Evolutionary conservation across 2,113 vertebrate species (phyloP).

Genomic region (Psittacus erithacus): DNA sequence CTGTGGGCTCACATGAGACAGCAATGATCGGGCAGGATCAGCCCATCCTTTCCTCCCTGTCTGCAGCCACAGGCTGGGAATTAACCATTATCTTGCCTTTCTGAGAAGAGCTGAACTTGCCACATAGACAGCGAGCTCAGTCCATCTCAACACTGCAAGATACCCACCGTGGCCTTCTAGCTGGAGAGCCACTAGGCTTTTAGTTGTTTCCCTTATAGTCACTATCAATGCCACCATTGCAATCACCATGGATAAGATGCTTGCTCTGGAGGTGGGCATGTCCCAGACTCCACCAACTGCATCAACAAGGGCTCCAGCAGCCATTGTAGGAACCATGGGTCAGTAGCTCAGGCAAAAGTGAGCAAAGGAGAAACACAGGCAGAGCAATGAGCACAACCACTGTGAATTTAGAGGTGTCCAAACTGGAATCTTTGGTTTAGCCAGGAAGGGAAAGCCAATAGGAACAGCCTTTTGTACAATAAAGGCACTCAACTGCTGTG

Average conservation of each 20-base stretch:
- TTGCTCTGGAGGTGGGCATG: neutral
- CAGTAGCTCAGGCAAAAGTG: neutral
- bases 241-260: accelerated
- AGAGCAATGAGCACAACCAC: neutral
- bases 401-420: neutral
- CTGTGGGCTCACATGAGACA: neutral
- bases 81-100: neutral
- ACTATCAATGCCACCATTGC: neutral
- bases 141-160: neutral
- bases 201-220: neutral
- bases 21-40: neutral
- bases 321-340: accelerated
- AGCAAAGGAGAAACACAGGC: neutral
- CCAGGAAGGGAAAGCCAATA: neutral
- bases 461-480: neutral
- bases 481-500: neutral
- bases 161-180: accelerated
- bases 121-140: neutral
- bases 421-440: neutral
- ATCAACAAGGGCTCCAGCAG: neutral
- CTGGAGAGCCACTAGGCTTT: neutral
- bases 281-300: neutral
- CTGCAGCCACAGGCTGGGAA: neutral
- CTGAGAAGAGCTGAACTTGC: neutral
- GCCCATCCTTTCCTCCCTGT: neutral